Conservation (phyloP, 2,797 vertebrate species). For the Psittacula derbiana region DNA sequence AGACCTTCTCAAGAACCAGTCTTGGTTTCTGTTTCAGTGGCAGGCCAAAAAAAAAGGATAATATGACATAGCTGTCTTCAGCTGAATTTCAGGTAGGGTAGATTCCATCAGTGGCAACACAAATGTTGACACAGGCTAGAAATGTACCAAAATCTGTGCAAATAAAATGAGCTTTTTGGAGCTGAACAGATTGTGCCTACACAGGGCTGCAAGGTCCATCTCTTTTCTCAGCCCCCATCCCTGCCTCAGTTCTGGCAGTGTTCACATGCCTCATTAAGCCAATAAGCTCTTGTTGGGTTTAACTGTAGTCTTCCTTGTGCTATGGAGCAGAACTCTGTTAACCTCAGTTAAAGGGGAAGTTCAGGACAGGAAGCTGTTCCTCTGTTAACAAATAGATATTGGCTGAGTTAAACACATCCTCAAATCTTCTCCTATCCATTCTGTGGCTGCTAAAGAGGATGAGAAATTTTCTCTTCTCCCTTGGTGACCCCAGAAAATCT, state of each 20-base stretch:
- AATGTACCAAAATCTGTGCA: background rate
- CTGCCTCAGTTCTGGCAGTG: background rate
- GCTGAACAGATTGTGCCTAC: background rate
- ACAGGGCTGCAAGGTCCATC: background rate
- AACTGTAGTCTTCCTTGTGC: background rate
- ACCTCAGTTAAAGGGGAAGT: background rate
- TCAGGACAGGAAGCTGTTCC: background rate
- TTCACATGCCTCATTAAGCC: background rate
- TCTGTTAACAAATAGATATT: background rate
- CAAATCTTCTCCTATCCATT: background rate
- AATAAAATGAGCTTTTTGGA: background rate
- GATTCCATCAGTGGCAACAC: background rate
- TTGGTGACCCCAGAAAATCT: background rate
- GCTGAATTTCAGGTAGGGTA: background rate
- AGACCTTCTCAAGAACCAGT: background rate
- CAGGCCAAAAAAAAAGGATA: background rate
- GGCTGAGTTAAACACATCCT: background rate
- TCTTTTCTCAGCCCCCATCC: background rate
- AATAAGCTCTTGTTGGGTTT: background rate
- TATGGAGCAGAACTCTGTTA: background rate
- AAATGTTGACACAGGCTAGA: background rate
- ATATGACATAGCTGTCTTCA: background rate
- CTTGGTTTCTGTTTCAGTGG: background rate
- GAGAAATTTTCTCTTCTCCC: background rate
- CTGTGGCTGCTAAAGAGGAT: background rate